Percentiles rank a stretch among this genome's conserved stretches.
phyloP scores from a whole-genome alignment of 2,797 vertebrate species.

The Picus viridis region DNA sequence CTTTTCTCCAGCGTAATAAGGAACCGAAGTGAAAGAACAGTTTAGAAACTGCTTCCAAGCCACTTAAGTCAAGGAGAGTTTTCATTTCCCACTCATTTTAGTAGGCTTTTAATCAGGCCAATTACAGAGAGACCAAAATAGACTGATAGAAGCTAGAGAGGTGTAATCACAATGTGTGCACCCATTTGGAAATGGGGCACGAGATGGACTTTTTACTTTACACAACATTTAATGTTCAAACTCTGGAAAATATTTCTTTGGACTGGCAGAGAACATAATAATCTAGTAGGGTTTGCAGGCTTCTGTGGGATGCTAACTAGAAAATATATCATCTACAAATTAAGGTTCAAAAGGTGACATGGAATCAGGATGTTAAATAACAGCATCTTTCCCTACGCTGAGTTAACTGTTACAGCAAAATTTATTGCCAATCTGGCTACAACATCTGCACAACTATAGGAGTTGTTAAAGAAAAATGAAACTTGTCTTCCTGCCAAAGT shows the following conservation, averaged over 20 bases:
- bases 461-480: constrained; percentile 68
- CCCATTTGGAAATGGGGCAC: background rate
- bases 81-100: constrained; percentile 28
- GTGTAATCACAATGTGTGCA: background rate
- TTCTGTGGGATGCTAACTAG: background rate
- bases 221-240: background rate
- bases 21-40: background rate
- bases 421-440: constrained; percentile 73
- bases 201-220: background rate
- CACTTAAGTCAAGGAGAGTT: constrained; percentile 9
- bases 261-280: background rate
- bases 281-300: background rate
- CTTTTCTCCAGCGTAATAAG: background rate
- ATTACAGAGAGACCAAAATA: background rate
- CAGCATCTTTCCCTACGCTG: constrained; percentile 42
- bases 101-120: constrained; percentile 30
- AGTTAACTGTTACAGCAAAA: constrained; percentile 64
- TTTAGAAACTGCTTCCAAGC: constrained; percentile 27
- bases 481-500: constrained; percentile 57
- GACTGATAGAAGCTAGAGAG: background rate
- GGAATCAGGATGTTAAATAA: constrained; percentile 67
- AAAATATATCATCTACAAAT: constrained; percentile 45
- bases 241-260: background rate
- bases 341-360: constrained; percentile 53
- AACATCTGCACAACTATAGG: constrained; percentile 70